Evolutionary conservation across 2,797 vertebrate genomes (phyloP).

Genomic region (Taenioides sp.): DNA sequence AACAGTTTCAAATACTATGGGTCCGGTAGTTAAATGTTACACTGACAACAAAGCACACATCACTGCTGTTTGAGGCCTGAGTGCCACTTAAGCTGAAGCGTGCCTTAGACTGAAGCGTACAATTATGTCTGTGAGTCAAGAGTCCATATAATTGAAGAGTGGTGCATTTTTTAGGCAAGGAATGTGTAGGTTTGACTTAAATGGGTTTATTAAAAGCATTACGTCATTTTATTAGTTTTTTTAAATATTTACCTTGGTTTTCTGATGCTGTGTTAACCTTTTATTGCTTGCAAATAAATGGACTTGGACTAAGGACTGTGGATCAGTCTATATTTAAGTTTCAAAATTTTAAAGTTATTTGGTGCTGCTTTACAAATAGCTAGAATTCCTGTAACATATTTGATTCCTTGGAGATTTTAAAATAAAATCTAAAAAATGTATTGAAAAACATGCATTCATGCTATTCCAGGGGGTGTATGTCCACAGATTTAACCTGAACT

Average conservation of each 20-base stretch:
- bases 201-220: not conserved
- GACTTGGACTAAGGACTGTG: too few species aligned
- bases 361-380: too few species aligned
- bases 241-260: not conserved
- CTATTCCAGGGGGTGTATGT: too few species aligned
- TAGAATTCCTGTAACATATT: too few species aligned
- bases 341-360: too few species aligned
- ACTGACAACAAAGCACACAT: not conserved
- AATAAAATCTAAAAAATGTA: too few species aligned
- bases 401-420: too few species aligned
- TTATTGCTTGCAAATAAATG: too few species aligned
- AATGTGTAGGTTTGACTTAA: not conserved
- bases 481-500: too few species aligned
- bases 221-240: not conserved
- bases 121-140: slow-evolving; percentile 1
- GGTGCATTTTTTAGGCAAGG: not conserved
- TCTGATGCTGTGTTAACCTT: not conserved
- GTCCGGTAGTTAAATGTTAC: not conserved
- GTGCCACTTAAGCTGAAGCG: not conserved
- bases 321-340: too few species aligned
- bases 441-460: too few species aligned
- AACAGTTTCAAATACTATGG: not conserved
- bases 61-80: not conserved
- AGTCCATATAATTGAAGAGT: not conserved
- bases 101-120: not conserved